A percentile compares a stretch with the other conserved stretches of the same genome.
phyloP scores from a whole-genome alignment of 2,797 vertebrate genomes.

The Chelidonichthys spinosus region DNA sequence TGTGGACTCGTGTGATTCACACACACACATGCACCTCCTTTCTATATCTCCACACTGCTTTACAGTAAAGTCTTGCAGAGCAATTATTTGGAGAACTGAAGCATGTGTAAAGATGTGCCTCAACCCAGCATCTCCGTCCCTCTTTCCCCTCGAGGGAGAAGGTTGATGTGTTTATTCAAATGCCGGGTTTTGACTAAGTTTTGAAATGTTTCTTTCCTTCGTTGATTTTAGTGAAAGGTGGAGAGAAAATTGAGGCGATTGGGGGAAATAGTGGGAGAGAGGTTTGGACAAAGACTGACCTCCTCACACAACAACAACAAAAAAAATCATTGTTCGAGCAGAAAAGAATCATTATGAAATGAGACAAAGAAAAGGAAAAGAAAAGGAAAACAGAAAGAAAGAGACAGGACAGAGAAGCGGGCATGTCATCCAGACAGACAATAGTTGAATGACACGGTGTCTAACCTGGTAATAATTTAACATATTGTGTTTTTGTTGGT shows the following conservation, averaged over 20 bases:
- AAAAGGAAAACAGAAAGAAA: conserved; percentile 45
- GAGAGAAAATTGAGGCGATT: conserved; percentile 29
- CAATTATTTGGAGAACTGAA: conserved; percentile 48
- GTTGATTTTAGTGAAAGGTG: conserved; percentile 1
- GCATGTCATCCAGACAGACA: conserved; percentile 63
- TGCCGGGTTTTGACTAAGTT: conserved; percentile 18
- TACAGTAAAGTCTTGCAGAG: conserved; percentile 14
- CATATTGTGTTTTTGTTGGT: conserved; percentile 28
- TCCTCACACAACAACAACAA: conserved; percentile 17
- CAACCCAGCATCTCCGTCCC: not conserved
- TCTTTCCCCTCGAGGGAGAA: not conserved
- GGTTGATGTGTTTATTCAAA: conserved; percentile 16
- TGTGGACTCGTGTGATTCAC: conserved; percentile 36
- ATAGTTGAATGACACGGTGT: conserved; percentile 62
- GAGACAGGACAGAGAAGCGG: conserved; percentile 40
- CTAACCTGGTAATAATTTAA: conserved; percentile 50
- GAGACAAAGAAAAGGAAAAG: conserved; percentile 66
- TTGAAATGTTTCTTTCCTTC: conserved; percentile 3
- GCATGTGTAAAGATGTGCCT: conserved; percentile 24
- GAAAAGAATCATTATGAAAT: conserved; percentile 62
- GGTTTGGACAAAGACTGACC: conserved; percentile 63
- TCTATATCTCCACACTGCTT: conserved; percentile 14
- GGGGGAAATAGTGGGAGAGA: conserved; percentile 27
- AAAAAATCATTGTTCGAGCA: conserved; percentile 55
- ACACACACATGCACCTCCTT: conserved; percentile 25